Percentiles rank a stretch among this genome's conserved stretches.
These are phyloP conservation scores for Ceuthmochares aereus DNA, from an alignment of 2,113 vertebrate species.

Conservation along the genomic window DNA sequence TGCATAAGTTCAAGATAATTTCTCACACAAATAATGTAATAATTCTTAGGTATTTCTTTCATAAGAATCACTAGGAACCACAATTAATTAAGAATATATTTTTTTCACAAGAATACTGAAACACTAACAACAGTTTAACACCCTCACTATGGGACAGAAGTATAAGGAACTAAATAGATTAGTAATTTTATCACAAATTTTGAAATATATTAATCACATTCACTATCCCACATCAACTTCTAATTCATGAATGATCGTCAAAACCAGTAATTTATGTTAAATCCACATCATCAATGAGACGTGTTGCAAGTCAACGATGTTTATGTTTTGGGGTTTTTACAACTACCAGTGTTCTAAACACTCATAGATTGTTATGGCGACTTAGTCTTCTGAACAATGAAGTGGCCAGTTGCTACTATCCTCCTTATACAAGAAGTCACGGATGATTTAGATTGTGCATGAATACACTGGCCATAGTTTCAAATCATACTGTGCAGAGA, in stretches of 20 bases:
- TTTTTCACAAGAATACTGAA: neutral
- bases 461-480: neutral
- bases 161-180: neutral
- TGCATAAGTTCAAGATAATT: slow-evolving; percentile 11
- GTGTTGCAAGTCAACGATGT: neutral
- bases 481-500: neutral
- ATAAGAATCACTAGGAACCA: slow-evolving; percentile 15
- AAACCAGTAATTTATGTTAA: neutral
- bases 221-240: neutral
- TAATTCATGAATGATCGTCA: neutral
- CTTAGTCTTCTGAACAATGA: neutral
- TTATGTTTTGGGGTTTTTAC: neutral
- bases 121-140: neutral
- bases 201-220: neutral
- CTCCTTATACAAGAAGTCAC: neutral
- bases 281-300: neutral
- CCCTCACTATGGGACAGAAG: neutral
- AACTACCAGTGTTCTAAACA: neutral
- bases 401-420: neutral
- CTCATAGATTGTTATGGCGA: neutral
- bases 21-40: slow-evolving; percentile 18
- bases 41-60: slow-evolving; percentile 25
- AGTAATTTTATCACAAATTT: neutral
- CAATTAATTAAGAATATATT: slow-evolving; percentile 22
- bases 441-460: neutral